Percentiles rank a stretch among this genome's conserved stretches.
Conservation (phyloP, 2,113 vertebrate genomes). For the Anhinga anhinga region DNA sequence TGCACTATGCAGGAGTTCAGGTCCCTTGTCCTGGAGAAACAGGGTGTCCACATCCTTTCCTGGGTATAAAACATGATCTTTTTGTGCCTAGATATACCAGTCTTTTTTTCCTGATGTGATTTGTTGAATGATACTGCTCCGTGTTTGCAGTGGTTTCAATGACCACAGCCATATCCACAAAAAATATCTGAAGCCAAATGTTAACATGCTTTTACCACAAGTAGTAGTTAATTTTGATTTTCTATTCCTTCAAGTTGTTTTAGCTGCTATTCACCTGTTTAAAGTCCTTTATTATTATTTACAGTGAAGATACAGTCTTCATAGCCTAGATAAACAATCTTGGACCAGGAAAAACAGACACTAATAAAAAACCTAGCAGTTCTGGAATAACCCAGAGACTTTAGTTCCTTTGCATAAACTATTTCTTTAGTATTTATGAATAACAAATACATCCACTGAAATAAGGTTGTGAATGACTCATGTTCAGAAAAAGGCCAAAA, state of each 20-base stretch:
- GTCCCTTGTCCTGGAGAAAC: not conserved
- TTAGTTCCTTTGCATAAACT: not conserved
- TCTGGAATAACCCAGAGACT: not conserved
- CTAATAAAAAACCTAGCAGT: not conserved
- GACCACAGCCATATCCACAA: not conserved
- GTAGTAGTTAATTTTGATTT: not conserved
- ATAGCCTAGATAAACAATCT: not conserved
- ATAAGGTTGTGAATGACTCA: constrained; percentile 42
- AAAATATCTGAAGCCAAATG: not conserved
- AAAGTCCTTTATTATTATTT: not conserved
- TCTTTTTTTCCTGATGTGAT: not conserved
- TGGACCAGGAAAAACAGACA: not conserved
- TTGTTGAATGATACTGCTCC: not conserved
- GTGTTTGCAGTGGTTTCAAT: not conserved
- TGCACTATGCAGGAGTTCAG: not conserved
- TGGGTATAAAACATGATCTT: not conserved
- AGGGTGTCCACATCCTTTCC: not conserved
- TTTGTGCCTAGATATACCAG: not conserved
- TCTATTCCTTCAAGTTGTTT: not conserved
- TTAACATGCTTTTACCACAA: not conserved
- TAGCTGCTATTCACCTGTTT: not conserved
- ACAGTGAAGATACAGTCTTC: not conserved
- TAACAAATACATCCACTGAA: constrained; percentile 31
- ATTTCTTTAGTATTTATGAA: constrained; percentile 30
- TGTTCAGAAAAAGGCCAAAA: constrained; percentile 18